A percentile compares a stretch with the other conserved stretches of the same genome.
These are phyloP conservation scores for Pseudobourletiella spinata DNA, from an alignment of 1,140 invertebrate species.

Conservation along the genomic window DNA sequence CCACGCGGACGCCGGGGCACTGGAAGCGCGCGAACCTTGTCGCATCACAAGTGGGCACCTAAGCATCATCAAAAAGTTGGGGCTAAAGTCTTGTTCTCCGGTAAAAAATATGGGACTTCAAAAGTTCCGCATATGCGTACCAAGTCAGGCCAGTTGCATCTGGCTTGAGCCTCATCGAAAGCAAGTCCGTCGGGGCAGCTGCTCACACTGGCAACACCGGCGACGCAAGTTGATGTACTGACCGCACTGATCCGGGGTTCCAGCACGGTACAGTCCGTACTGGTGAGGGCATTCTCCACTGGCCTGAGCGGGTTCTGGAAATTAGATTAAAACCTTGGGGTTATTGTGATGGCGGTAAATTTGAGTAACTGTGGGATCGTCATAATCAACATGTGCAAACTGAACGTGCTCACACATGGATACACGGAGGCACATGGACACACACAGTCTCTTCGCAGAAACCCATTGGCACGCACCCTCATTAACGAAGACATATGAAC, in stretches of 20 bases:
- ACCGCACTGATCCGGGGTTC: slow-evolving; percentile 58
- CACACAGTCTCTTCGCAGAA: too few relatives aligned
- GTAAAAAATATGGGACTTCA: not conserved
- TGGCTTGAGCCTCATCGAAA: slow-evolving; percentile 63
- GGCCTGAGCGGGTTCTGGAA: slow-evolving; percentile 51
- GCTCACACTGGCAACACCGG: slow-evolving; percentile 55
- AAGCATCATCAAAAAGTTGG: slow-evolving; percentile 23
- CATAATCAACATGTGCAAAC: too few relatives aligned
- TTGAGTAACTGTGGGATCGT: too few relatives aligned
- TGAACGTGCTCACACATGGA: too few relatives aligned
- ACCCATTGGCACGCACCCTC: too few relatives aligned
- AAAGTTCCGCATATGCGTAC: not conserved
- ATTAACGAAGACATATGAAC: too few relatives aligned
- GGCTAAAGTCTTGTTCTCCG: not conserved
- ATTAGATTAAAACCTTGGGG: too few relatives aligned
- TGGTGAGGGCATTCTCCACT: slow-evolving; percentile 73
- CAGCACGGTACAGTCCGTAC: slow-evolving; percentile 70
- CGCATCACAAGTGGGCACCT: slow-evolving; percentile 62
- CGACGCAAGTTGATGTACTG: slow-evolving; percentile 75
- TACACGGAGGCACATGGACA: too few relatives aligned
- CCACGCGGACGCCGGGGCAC: slow-evolving; percentile 46
- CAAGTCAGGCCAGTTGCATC: slow-evolving; percentile 75
- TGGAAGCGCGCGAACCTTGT: slow-evolving; percentile 59
- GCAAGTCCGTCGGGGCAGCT: slow-evolving; percentile 72
- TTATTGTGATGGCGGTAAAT: too few relatives aligned